phyloP scores from a whole-genome alignment of 2,797 vertebrate genomes.

The Lutjanus campechanus region DNA sequence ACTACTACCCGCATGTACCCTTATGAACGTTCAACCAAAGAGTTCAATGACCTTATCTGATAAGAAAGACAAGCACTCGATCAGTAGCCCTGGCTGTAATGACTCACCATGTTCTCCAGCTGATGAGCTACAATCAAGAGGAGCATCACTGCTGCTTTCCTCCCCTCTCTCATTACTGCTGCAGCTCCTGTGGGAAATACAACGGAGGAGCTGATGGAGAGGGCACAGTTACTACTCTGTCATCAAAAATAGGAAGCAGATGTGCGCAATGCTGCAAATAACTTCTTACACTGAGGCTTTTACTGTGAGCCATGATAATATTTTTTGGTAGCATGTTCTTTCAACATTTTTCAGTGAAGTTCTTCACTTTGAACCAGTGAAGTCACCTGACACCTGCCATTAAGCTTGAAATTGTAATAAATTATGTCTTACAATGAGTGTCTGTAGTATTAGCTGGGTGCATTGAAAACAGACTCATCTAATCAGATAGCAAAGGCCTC shows the following conservation, averaged over 20 bases:
- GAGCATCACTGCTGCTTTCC: not conserved
- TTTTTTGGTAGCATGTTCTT: not conserved
- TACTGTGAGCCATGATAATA: not conserved
- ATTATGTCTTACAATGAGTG: not conserved
- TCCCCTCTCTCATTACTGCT: conserved; percentile 3
- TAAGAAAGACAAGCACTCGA: conserved; percentile 6
- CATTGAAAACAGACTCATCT: too few relatives aligned
- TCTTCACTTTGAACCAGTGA: not conserved
- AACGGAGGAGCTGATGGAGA: not conserved
- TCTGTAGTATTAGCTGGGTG: too few relatives aligned
- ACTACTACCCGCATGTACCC: not conserved
- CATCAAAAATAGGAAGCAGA: not conserved
- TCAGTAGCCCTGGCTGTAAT: not conserved
- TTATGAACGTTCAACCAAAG: not conserved
- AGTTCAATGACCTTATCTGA: not conserved
- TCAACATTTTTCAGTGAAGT: not conserved
- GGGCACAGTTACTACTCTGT: not conserved
- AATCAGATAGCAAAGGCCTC: not conserved
- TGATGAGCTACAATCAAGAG: not conserved
- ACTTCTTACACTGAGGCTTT: not conserved
- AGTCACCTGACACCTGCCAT: not conserved
- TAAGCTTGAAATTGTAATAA: not conserved
- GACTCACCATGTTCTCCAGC: not conserved
- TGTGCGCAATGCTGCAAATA: not conserved
- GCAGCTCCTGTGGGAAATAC: conserved; percentile 15